phyloP scores from a whole-genome alignment of 2,888 invertebrate species.

The Sphinx pinastri region DNA sequence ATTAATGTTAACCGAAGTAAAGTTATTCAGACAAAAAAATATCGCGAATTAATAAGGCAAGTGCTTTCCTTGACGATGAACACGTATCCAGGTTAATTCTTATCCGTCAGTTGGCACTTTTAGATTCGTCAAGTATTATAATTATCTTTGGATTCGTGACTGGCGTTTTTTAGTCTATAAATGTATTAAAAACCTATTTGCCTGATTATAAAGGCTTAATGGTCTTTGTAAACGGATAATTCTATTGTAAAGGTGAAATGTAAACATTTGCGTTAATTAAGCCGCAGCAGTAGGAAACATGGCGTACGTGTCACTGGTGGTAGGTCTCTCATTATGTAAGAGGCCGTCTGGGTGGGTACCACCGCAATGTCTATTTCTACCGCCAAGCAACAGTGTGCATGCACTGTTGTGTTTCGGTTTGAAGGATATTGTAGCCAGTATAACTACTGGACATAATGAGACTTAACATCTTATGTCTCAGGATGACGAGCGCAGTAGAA shows the following conservation, averaged over 20 bases:
- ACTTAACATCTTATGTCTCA: too few species aligned
- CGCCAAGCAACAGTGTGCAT: too few species aligned
- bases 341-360: too few species aligned
- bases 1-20: constrained; percentile 30
- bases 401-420: too few species aligned
- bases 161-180: neutral
- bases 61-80: neutral
- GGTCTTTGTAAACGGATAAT: neutral
- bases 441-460: too few species aligned
- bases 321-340: too few species aligned
- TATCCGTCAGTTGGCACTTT: neutral
- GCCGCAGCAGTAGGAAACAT: neutral
- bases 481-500: too few species aligned
- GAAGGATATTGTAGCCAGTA: too few species aligned
- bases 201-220: neutral
- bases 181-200: neutral
- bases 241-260: neutral
- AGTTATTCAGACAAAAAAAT: constrained; percentile 28
- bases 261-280: neutral
- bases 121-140: too few species aligned
- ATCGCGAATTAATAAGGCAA: constrained; percentile 1
- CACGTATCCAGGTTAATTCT: constrained; percentile 11
- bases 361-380: too few species aligned
- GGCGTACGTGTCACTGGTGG: neutral
- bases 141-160: too few species aligned